Evolutionary conservation across 1,140 invertebrate species (phyloP), one percentile per base, ranked within the genome.

Genomic region (Hestina assimilis): DNA sequence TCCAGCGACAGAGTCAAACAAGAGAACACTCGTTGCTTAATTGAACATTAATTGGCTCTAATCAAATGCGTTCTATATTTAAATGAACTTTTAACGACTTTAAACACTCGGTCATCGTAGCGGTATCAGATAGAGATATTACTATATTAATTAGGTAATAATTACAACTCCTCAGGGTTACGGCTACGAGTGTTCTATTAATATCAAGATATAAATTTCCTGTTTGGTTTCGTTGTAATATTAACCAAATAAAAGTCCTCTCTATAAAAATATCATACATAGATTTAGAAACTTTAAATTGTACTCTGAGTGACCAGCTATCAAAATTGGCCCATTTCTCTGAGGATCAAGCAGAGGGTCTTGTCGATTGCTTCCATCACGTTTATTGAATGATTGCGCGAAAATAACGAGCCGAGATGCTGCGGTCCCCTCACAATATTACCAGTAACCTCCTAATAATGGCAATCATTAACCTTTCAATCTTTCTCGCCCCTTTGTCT

Each of bases 11-110:
- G 72, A 69, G 72, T 66, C 72, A 72, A 79, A 75, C 72, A 72
- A 79, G 74, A 77, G 78, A 73, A 71, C 69, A 47, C 63, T 68
- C 66, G 59, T 69, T 68, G 76, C 72, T 86, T 88, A 87, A 88
- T 88, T 87, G 78, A 75, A 75, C 71, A 66, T 86, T 88, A 87
- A 87, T 88, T 88, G 85, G 67, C 74, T 87, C 72, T 87, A 88
- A 88, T 88, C 83, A 84, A 87, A 87, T 84, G 82, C 81, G 82
- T 87, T 84, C 82, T 88, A 86, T 86, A 85, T 88, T 87, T 84
- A 87, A 84, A 84, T 80, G 80, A 85, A 81, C 80, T 83, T 82
- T 82, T 82, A 84, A 86, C 71, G 76, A 75, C 41, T 51, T 67
- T 35, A 51, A 69, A 64, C 65, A 66, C 63, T 64, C 43, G 55